Evolutionary conservation across 2,888 invertebrate species (phyloP).

Genomic region (Pimpla rufipes): DNA sequence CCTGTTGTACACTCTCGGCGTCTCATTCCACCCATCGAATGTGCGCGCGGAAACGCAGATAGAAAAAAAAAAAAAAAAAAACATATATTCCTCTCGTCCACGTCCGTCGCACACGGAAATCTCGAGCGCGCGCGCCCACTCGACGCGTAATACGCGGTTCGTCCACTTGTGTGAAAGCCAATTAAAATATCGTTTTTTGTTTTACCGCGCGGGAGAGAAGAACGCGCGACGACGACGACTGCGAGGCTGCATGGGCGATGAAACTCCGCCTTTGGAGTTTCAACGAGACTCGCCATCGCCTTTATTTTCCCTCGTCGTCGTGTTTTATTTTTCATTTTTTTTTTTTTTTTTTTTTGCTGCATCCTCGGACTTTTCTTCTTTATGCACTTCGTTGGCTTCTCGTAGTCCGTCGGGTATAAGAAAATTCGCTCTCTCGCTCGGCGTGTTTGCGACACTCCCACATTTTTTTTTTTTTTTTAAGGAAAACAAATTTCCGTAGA

Average conservation of each 20-base stretch:
- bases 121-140: too few relatives aligned
- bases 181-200: conserved; percentile 39
- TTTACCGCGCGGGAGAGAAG: conserved; percentile 10
- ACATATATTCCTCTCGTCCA: background rate
- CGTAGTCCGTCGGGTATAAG: background rate
- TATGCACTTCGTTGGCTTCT: conserved; percentile 10
- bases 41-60: background rate
- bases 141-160: conserved; percentile 21
- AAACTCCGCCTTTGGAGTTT: conserved; percentile 16
- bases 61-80: conserved; percentile 25
- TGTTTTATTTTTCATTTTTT: conserved; percentile 16
- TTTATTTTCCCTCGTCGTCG: conserved; percentile 28
- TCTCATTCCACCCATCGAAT: conserved; percentile 38
- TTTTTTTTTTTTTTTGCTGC: background rate
- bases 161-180: conserved; percentile 23
- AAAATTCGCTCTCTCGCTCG: conserved; percentile 4
- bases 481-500: background rate
- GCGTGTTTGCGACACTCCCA: background rate
- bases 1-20: conserved; percentile 28
- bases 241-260: background rate
- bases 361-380: conserved; percentile 4
- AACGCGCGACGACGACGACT: conserved; percentile 4
- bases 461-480: background rate
- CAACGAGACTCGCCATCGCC: conserved; percentile 13
- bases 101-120: background rate